Conservation (phyloP, 1,140 invertebrate genomes). For the Heterodera schachtii region DNA sequence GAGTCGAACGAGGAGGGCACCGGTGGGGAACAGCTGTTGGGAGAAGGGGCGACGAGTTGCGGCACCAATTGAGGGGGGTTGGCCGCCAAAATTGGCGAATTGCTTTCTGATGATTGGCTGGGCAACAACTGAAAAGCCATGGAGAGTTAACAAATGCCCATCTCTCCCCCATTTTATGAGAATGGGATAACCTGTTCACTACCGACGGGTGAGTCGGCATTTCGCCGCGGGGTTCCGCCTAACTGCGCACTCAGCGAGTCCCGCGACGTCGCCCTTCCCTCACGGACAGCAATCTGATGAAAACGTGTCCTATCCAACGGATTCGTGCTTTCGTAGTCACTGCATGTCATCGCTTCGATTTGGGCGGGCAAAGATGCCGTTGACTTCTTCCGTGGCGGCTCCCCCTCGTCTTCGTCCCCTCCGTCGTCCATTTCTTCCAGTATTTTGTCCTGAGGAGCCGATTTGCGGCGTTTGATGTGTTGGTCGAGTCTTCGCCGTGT, state of each 20-base stretch:
- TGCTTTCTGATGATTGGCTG: background rate
- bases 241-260: background rate
- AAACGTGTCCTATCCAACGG: background rate
- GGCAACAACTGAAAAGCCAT: background rate
- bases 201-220: background rate
- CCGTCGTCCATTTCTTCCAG: conserved; percentile 14
- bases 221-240: background rate
- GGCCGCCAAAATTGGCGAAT: too few relatives aligned
- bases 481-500: conserved; percentile 57
- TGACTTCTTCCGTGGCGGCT: conserved; percentile 25
- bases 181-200: background rate
- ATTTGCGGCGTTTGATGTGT: conserved; percentile 37
- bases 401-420: background rate
- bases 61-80: background rate
- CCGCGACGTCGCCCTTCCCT: background rate
- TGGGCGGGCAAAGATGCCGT: conserved; percentile 11
- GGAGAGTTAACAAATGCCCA: background rate
- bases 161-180: background rate
- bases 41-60: background rate
- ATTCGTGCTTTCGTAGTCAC: background rate
- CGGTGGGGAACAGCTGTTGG: background rate
- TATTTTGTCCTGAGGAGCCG: background rate
- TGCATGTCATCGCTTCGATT: conserved; percentile 12
- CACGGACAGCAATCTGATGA: background rate
- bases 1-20: background rate